Conservation (phyloP, 2,797 vertebrate genomes). For the Fundulus diaphanus region DNA sequence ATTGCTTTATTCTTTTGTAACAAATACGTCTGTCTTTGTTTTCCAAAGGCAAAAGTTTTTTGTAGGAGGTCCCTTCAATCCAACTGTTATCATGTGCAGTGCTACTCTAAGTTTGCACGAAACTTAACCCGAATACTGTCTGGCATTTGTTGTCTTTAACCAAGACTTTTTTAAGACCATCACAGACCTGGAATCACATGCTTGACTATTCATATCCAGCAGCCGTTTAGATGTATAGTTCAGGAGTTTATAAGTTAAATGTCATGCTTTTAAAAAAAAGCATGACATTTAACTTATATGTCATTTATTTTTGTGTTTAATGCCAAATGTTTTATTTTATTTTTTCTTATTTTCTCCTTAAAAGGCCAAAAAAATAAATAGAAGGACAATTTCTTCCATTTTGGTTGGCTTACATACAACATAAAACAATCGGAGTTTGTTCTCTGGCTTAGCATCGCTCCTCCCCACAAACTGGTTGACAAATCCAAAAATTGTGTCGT, state of each 20-base stretch:
- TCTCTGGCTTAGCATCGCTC: neutral
- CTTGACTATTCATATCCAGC: neutral
- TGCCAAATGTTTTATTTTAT: neutral
- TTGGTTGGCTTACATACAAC: neutral
- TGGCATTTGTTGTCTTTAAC: neutral
- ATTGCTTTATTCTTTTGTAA: too few relatives aligned
- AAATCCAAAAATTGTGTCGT: neutral
- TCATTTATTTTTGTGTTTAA: neutral
- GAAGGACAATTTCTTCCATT: neutral
- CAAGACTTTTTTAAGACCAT: neutral
- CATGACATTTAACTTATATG: too few relatives aligned
- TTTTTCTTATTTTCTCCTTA: neutral
- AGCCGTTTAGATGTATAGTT: neutral
- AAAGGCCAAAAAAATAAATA: neutral
- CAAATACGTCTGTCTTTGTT: neutral
- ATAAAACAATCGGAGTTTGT: slow-evolving; percentile 1
- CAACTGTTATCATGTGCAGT: too few relatives aligned
- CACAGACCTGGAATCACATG: neutral
- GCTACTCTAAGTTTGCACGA: too few relatives aligned
- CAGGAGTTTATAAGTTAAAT: neutral
- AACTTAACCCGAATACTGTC: too few relatives aligned
- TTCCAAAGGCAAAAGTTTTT: too few relatives aligned
- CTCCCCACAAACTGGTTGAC: neutral
- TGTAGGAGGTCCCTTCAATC: too few relatives aligned
- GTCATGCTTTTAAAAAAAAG: neutral